A percentile compares a stretch with the other conserved stretches of the same genome.
These are phyloP conservation scores for Pseudomyrmex pallidus DNA, from an alignment of 1,140 invertebrate genomes.

Conservation along the genomic window DNA sequence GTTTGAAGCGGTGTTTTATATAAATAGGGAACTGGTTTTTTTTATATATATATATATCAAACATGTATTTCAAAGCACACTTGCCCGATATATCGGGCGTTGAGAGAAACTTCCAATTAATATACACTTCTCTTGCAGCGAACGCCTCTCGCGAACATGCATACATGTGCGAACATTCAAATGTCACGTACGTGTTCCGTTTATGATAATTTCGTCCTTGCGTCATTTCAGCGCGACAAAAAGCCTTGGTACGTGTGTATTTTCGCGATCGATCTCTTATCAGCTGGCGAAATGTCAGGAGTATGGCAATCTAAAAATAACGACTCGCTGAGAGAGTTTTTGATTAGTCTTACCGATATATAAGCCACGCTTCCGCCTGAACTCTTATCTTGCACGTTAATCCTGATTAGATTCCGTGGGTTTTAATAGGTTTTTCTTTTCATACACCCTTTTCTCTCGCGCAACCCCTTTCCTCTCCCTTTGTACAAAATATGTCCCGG, in stretches of 20 bases:
- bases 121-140: slow-evolving; percentile 41
- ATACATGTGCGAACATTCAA: not conserved
- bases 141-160: not conserved
- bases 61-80: slow-evolving; percentile 40
- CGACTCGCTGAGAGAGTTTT: slow-evolving; percentile 3
- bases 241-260: slow-evolving; percentile 28
- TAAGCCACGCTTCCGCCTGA: slow-evolving; percentile 7
- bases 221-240: slow-evolving; percentile 19
- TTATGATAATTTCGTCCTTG: slow-evolving; percentile 52
- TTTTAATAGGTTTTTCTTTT: not conserved
- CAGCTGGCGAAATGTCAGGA: slow-evolving; percentile 33
- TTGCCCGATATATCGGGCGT: slow-evolving; percentile 6
- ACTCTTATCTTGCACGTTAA: slow-evolving; percentile 23
- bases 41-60: not conserved
- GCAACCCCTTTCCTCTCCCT: not conserved
- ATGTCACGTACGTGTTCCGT: slow-evolving; percentile 19
- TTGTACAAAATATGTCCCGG: not conserved
- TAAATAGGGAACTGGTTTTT: not conserved
- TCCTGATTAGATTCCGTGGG: not conserved
- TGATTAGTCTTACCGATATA: slow-evolving; percentile 45
- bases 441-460: not conserved
- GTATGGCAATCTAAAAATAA: slow-evolving; percentile 49
- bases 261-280: slow-evolving; percentile 21
- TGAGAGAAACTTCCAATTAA: slow-evolving; percentile 56
- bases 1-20: not conserved